Base-by-base conservation (phyloP, 2,113 vertebrate species). In the Catagonus wagneri region DNA sequence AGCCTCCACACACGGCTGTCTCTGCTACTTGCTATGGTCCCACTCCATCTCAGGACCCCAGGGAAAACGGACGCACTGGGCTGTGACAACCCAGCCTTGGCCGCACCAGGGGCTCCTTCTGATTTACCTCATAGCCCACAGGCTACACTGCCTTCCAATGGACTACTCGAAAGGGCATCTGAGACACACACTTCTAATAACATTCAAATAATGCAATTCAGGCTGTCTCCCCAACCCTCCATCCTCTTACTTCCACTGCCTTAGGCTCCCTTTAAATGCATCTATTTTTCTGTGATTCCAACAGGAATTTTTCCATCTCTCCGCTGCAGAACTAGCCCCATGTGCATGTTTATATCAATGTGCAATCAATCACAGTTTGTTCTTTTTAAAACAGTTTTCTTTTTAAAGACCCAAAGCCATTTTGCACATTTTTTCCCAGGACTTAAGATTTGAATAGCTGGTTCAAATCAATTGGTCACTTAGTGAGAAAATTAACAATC, bases 331-430 rank as follows among this genome's bases (percentile, higher is more conserved):
- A 96, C 92, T 66, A 89, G 69, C 86, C 97, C 96, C 95, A 89
- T 83, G 89, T 94, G 97, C 93, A 79, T 95, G 86, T 94, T 97
- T 95, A 94, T 95, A 95, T 83, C 96, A 96, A 93, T 93, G 92
- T 72, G 83, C 96, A 92, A 96, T 96, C 97, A 97, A 97, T 97
- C 97, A 96, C 69, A 95, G 92, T 91, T 88, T 96, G 94, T 96
- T 96, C 86, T 83, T 94, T 96, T 94, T 56, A 95, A 97, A 97
- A 96, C 19, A 61, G 92, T 93, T 95, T 91, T 94, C 91, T 96
- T 98, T 97, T 94, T 96, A 96, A 96, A 93, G 96, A 94, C 88
- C 78, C 50, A 93, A 93, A 91, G 91, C 78, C 86, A 91, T 96
- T 93, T 94, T 75, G 78, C 17, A 50, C 85, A n/a, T 87, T 86